Conservation (phyloP, 2,113 vertebrate species). For the Dascyllus trimaculatus region DNA sequence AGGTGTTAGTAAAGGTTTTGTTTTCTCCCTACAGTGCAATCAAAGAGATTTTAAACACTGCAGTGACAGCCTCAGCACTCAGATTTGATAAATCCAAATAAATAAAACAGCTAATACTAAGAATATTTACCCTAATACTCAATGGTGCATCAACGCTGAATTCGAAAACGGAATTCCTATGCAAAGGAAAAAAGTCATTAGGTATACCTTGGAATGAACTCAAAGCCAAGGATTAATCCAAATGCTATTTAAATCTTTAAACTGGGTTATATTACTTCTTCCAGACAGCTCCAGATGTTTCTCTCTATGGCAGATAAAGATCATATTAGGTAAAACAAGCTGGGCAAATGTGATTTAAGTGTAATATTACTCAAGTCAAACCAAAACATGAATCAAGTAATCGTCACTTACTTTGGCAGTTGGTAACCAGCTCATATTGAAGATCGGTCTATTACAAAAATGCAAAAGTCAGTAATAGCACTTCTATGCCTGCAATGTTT, state of each 20-base stretch:
- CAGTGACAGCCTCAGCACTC: background rate
- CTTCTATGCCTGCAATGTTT: background rate
- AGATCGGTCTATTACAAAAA: slow-evolving; percentile 60
- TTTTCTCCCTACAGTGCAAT: slow-evolving; percentile 61
- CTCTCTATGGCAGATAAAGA: slow-evolving; percentile 46
- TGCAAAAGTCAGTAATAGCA: background rate
- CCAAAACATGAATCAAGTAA: background rate
- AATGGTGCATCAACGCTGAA: slow-evolving; percentile 65
- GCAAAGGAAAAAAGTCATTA: slow-evolving; percentile 23
- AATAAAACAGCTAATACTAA: background rate
- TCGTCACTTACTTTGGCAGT: slow-evolving; percentile 70
- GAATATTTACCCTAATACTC: slow-evolving; percentile 64
- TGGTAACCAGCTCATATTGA: slow-evolving; percentile 70
- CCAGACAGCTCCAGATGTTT: slow-evolving; percentile 13
- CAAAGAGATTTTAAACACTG: slow-evolving; percentile 9
- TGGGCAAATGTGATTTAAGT: background rate
- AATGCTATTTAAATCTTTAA: background rate
- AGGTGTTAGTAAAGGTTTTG: slow-evolving; percentile 34
- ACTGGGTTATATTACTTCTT: slow-evolving; percentile 59
- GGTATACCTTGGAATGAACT: background rate
- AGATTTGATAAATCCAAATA: background rate
- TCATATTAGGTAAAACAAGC: slow-evolving; percentile 21
- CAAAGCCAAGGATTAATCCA: background rate
- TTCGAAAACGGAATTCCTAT: slow-evolving; percentile 78
- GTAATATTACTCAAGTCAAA: background rate